Evolutionary conservation across 2,113 vertebrate genomes (phyloP), one percentile per base, ranked within the genome.

Genomic region (Oryzias celebensis): DNA sequence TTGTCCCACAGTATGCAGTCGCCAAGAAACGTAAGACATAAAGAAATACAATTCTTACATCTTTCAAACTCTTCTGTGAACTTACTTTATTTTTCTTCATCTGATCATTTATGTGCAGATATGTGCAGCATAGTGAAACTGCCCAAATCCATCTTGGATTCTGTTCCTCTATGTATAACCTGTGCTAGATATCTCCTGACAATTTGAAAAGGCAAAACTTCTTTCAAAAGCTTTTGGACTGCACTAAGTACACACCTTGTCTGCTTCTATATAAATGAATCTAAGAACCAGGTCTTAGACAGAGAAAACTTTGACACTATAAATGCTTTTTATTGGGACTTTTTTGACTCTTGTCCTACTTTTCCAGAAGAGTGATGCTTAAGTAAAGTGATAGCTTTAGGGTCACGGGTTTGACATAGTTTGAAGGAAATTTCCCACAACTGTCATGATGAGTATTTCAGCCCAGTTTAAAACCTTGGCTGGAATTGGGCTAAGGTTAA

Each of bases 391-490:
- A 77, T 69, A 79, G 20, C 58, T 52, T 76, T 26, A n/a, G 36
- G 56, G 58, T 76, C 15, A 67, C 26, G 45, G 41, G 41, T 67
- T 54, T 55, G 74, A 76, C 68, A 77, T 69, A 68, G 20, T 68
- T 52, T 52, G 71, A 42, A 57, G 52, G 43, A 77, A 63, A 65
- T 41, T 46, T 73, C 68, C 68, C 75, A 68, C 68, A 81, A 78
- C 71, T 48, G 70, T 80, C 84, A 67, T 14, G 10, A 70, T 18
- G 58, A 72, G 82, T 85, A 69, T 71, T 74, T 68, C 55, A 74
- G 36, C 17, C 36, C 44, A 67, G 43, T 78, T 82, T 79, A 71
- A 66, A 66, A 61, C 56, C 7, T 68, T 61, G 10, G 10, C 56
- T 53, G 67, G 60, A 67, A 45, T 73, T 16, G 42, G 44, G 26